Evolutionary conservation across 2,888 invertebrate genomes (phyloP).

Genomic region (Apamea crenata): DNA sequence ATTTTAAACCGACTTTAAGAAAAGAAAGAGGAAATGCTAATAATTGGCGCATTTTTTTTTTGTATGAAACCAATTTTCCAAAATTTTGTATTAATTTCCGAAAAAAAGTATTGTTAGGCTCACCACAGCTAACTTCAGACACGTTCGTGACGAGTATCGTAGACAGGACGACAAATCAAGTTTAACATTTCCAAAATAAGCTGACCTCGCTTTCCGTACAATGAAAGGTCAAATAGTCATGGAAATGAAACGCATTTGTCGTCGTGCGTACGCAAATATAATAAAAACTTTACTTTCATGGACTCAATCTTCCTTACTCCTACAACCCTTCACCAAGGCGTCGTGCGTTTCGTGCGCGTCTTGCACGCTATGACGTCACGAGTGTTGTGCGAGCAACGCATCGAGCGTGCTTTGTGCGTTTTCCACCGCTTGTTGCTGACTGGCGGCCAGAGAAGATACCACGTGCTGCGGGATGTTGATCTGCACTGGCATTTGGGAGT

Average conservation of each 20-base stretch:
- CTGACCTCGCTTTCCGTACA: background rate
- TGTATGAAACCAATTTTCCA: background rate
- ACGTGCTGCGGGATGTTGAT: constrained; percentile 92
- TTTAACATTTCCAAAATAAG: constrained; percentile 6
- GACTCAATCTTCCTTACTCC: constrained; percentile 2
- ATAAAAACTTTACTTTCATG: background rate
- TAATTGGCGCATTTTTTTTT: background rate
- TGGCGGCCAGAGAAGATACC: constrained; percentile 81
- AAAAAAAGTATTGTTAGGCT: background rate
- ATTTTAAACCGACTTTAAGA: constrained; percentile 9
- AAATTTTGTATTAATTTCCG: background rate
- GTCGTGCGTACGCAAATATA: background rate
- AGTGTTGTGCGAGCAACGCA: constrained; percentile 82
- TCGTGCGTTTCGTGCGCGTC: background rate
- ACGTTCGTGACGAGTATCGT: background rate
- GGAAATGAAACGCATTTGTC: background rate
- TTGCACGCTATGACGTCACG: constrained; percentile 76
- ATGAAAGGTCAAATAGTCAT: background rate
- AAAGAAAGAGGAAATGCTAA: constrained; percentile 9
- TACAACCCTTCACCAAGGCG: background rate
- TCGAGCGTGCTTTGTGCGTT: constrained; percentile 80
- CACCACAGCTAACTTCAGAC: constrained; percentile 1
- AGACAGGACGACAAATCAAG: background rate
- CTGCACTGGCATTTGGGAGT: constrained; percentile 91
- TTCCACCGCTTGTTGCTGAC: constrained; percentile 72